phyloP scores from a whole-genome alignment of 2,888 invertebrate genomes.

The Ganaspis brasiliensis region DNA sequence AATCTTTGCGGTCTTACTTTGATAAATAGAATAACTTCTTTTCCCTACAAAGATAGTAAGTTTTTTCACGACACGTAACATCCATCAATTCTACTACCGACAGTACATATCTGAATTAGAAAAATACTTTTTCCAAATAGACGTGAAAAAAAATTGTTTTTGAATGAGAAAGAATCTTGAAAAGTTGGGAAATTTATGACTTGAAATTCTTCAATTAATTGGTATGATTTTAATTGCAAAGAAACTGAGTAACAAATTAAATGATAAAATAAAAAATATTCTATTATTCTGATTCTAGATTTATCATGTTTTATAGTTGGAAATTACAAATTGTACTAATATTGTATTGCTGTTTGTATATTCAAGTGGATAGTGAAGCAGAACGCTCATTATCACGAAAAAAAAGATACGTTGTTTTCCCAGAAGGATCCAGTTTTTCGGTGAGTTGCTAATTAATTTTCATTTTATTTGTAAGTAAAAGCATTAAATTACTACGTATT shows the following conservation, averaged over 20 bases:
- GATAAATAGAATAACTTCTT: neutral
- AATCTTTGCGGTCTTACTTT: neutral
- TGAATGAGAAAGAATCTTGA: no score
- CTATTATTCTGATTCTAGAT: constrained; percentile 25
- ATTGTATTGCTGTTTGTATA: constrained; percentile 50
- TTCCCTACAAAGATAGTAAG: neutral
- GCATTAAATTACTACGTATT: no score
- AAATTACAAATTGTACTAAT: constrained; percentile 47
- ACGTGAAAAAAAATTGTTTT: no score
- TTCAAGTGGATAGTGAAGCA: constrained; percentile 57
- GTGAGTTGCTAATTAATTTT: constrained; percentile 81
- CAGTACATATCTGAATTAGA: neutral
- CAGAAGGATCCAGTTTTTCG: constrained; percentile 87
- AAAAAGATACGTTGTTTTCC: constrained; percentile 86
- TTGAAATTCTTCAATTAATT: no score
- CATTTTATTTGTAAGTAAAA: no score
- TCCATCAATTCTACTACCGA: neutral
- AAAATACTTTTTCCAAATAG: neutral
- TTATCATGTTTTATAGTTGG: constrained; percentile 35
- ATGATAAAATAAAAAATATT: neutral
- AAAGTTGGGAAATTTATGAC: no score
- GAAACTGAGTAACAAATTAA: neutral
- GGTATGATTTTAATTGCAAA: no score
- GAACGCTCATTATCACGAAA: constrained; percentile 82
- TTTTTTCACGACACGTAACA: neutral